phyloP scores from a whole-genome alignment of 2,888 invertebrate genomes.

The Rotaria socialis region DNA sequence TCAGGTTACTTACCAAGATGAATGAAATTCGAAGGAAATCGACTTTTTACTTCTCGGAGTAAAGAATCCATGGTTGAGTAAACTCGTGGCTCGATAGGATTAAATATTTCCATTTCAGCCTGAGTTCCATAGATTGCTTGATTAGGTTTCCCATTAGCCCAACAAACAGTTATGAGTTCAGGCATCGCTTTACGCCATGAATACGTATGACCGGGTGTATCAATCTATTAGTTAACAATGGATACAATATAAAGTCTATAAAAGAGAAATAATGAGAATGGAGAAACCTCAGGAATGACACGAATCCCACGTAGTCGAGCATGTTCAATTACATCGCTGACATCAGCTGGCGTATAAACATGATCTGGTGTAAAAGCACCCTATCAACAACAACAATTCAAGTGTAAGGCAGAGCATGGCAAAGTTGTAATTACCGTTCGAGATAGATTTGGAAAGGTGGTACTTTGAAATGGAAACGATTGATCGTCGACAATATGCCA shows the following conservation, averaged over 20 bases:
- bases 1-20: constrained; percentile 51
- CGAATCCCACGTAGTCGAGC: constrained; percentile 50
- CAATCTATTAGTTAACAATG: constrained; percentile 40
- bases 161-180: constrained; percentile 46
- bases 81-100: constrained; percentile 43
- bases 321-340: constrained; percentile 48
- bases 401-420: background rate
- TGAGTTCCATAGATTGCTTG: constrained; percentile 44
- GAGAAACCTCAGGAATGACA: constrained; percentile 48
- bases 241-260: background rate
- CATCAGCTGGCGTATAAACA: constrained; percentile 48
- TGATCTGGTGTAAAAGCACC: constrained; percentile 49
- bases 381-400: background rate
- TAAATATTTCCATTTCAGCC: constrained; percentile 44
- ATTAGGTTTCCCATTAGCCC: constrained; percentile 46
- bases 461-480: constrained; percentile 51
- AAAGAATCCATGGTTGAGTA: constrained; percentile 40
- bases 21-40: constrained; percentile 53
- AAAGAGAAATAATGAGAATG: too few species aligned
- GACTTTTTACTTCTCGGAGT: constrained; percentile 46
- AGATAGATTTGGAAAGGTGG: constrained; percentile 51
- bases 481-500: constrained; percentile 55
- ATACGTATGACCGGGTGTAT: constrained; percentile 62
- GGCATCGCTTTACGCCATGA: constrained; percentile 50
- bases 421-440: constrained; percentile 48